Conservation (phyloP, 1,140 invertebrate species). For the Lanistes nyassanus region DNA sequence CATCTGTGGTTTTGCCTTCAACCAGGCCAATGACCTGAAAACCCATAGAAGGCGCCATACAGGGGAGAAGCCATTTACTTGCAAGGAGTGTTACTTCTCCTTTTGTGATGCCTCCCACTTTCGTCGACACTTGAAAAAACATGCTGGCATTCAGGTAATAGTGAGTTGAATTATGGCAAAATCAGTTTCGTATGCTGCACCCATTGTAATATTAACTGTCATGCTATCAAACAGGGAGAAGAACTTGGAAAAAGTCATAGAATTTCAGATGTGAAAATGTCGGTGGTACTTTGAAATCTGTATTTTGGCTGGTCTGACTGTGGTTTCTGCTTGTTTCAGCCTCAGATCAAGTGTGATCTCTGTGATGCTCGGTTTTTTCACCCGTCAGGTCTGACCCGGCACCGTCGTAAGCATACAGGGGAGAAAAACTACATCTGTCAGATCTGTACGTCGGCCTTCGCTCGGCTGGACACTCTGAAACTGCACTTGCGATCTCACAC, state of each 20-base stretch:
- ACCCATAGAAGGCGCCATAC: conserved; percentile 29
- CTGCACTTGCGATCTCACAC: conserved; percentile 77
- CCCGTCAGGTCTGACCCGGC: conserved; percentile 16
- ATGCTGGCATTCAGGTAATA: conserved; percentile 15
- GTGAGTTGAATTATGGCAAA: not conserved
- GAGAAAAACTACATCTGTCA: conserved; percentile 29
- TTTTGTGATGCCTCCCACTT: conserved; percentile 15
- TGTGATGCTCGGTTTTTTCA: conserved; percentile 17
- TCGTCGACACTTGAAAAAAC: conserved; percentile 14
- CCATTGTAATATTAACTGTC: not conserved
- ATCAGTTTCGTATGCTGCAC: not conserved
- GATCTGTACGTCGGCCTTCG: conserved; percentile 10
- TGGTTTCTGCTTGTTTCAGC: conserved; percentile 6
- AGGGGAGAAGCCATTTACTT: conserved; percentile 25
- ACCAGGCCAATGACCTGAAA: conserved; percentile 14
- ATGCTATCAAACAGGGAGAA: not conserved
- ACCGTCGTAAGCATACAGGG: conserved; percentile 29
- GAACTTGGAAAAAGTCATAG: not conserved
- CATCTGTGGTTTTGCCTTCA: conserved; percentile 22
- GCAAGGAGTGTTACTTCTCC: conserved; percentile 8
- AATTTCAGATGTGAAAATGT: conserved; percentile 1
- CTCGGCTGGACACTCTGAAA: conserved; percentile 69
- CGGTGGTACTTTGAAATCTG: not conserved
- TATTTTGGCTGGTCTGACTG: not conserved
- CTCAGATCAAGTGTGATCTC: conserved; percentile 15